Evolutionary conservation across 2,797 vertebrate genomes (phyloP).

Genomic region (Gobionotothen gibberifrons): DNA sequence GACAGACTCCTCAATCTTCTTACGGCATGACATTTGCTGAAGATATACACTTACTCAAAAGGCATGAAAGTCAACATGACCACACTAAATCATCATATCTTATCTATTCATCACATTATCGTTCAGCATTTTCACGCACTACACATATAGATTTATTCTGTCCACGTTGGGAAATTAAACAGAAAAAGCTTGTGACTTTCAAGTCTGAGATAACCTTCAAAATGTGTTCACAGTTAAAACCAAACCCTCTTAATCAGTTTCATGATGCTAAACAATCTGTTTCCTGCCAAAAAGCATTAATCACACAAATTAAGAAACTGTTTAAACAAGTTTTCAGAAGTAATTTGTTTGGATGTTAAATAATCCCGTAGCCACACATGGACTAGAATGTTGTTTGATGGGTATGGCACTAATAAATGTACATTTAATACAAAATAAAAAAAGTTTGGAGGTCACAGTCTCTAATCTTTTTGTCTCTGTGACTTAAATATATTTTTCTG

Average conservation of each 20-base stretch:
- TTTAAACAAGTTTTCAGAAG: slow-evolving; percentile 37
- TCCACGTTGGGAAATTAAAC: slow-evolving; percentile 50
- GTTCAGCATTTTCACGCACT: slow-evolving; percentile 41
- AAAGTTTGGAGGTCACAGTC: slow-evolving; percentile 41
- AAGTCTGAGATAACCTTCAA: slow-evolving; percentile 32
- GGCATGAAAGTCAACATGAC: slow-evolving; percentile 61
- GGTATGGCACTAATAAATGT: slow-evolving; percentile 34
- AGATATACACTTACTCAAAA: slow-evolving; percentile 49
- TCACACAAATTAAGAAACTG: slow-evolving; percentile 43
- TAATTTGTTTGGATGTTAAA: slow-evolving; percentile 44
- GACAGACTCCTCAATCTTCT: slow-evolving; percentile 71
- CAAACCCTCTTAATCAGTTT: slow-evolving; percentile 24
- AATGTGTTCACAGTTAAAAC: slow-evolving; percentile 25
- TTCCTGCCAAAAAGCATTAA: slow-evolving; percentile 43
- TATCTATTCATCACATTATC: slow-evolving; percentile 44
- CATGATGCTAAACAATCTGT: slow-evolving; percentile 43
- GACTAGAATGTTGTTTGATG: slow-evolving; percentile 33
- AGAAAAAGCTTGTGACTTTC: slow-evolving; percentile 24
- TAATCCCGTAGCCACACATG: slow-evolving; percentile 45
- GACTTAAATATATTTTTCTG: slow-evolving; percentile 19
- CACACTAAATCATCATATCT: slow-evolving; percentile 51
- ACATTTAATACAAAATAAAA: slow-evolving; percentile 16
- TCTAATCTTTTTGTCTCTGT: slow-evolving; percentile 35
- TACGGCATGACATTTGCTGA: slow-evolving; percentile 52
- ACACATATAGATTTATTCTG: slow-evolving; percentile 35